These are phyloP conservation scores for Cyanoramphus novaezelandiae DNA, from an alignment of 2,113 vertebrate genomes.

Conservation along the genomic window DNA sequence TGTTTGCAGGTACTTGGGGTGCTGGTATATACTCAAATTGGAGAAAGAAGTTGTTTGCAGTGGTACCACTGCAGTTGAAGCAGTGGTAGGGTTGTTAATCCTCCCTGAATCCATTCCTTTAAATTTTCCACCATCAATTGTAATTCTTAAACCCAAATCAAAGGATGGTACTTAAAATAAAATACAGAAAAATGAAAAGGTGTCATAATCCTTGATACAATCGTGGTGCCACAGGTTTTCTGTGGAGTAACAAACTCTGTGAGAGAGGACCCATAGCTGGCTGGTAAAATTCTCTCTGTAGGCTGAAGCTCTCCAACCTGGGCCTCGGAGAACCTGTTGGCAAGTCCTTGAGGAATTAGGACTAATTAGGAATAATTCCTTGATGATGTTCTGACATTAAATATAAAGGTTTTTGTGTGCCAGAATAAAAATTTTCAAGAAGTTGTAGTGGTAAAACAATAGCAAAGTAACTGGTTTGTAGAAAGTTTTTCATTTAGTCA, in stretches of 20 bases:
- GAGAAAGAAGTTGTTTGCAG: background rate
- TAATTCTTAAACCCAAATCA: background rate
- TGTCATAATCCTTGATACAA: accelerated
- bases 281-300: background rate
- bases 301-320: background rate
- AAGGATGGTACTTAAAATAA: background rate
- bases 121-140: background rate
- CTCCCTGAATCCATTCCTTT: background rate
- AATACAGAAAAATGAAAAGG: background rate
- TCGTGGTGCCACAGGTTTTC: background rate
- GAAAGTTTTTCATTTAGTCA: background rate
- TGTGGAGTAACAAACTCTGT: background rate
- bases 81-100: background rate
- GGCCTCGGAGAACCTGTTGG: background rate
- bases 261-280: background rate
- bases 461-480: background rate
- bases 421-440: background rate
- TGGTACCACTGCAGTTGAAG: background rate
- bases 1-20: background rate
- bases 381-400: background rate
- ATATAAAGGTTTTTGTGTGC: background rate
- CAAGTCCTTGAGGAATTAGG: background rate
- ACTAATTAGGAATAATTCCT: background rate
- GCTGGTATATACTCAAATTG: background rate
- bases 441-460: background rate